Percentiles rank a stretch among this genome's conserved stretches.
Conservation (phyloP, 1,140 invertebrate species). For the Tetragnatha versicolor region DNA sequence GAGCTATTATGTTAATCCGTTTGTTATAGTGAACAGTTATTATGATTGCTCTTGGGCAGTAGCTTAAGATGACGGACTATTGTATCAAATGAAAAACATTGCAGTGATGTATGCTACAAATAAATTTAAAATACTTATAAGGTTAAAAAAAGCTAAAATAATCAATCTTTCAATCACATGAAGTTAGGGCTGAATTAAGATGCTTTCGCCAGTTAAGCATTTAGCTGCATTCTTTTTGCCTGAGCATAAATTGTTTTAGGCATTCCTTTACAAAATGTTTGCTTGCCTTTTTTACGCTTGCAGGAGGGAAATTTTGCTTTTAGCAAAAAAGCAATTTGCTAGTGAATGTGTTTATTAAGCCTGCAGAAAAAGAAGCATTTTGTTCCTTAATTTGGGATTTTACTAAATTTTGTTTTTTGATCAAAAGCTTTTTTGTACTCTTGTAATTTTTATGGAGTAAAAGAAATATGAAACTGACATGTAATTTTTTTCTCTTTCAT, state of each 20-base stretch:
- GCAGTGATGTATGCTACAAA: too few relatives aligned
- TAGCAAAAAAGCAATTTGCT: constrained; percentile 8
- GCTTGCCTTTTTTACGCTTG: constrained; percentile 20
- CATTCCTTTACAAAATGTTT: background rate
- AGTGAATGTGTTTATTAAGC: constrained; percentile 12
- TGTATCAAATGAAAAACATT: too few relatives aligned
- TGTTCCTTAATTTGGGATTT: constrained; percentile 2
- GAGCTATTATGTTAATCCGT: too few relatives aligned
- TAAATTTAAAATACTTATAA: too few relatives aligned
- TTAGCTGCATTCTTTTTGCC: constrained; percentile 30
- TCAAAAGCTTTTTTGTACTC: constrained; percentile 3
- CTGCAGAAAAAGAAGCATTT: constrained; percentile 1
- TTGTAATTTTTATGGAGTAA: constrained; percentile 27
- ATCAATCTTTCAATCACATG: too few relatives aligned
- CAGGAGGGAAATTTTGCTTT: constrained; percentile 13
- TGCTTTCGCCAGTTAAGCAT: constrained; percentile 1
- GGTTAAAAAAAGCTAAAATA: too few relatives aligned
- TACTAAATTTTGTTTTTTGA: constrained; percentile 6
- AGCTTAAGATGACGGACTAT: too few relatives aligned
- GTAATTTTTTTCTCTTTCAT: constrained; percentile 52
- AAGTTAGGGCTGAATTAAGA: too few relatives aligned
- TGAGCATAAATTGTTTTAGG: constrained; percentile 2
- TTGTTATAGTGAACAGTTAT: too few relatives aligned
- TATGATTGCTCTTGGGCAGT: too few relatives aligned
- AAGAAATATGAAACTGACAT: constrained; percentile 39